Percentiles rank a stretch among this genome's conserved stretches.
Conservation (phyloP, 2,113 vertebrate species). For the Percina caprodes region DNA sequence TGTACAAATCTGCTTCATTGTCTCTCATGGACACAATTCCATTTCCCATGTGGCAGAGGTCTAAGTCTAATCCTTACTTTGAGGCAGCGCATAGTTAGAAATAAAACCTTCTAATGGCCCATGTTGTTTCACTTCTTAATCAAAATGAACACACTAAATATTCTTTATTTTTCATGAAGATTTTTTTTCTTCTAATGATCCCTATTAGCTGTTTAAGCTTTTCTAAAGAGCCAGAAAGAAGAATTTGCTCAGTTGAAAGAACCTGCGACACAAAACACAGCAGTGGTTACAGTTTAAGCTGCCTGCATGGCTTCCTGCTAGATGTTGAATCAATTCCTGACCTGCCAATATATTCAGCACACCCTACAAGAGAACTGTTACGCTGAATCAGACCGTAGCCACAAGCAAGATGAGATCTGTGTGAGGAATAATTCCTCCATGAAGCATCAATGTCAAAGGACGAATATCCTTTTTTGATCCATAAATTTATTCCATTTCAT, state of each 20-base stretch:
- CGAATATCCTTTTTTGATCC: neutral
- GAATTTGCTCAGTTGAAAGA: slow-evolving; percentile 27
- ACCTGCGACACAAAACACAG: slow-evolving; percentile 26
- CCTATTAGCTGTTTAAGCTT: slow-evolving; percentile 11
- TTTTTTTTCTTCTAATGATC: neutral
- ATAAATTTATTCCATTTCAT: neutral
- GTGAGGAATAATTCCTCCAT: slow-evolving; percentile 29
- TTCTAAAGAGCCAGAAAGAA: slow-evolving; percentile 8
- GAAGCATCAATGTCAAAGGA: slow-evolving; percentile 5
- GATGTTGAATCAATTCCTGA: slow-evolving; percentile 52
- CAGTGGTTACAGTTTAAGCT: slow-evolving; percentile 33
- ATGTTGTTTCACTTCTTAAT: slow-evolving; percentile 8
- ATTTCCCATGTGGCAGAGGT: neutral
- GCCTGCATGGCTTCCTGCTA: slow-evolving; percentile 29
- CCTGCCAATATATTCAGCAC: slow-evolving; percentile 53
- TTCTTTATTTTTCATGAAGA: neutral
- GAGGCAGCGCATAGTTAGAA: neutral
- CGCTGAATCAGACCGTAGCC: slow-evolving; percentile 41
- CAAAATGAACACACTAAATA: slow-evolving; percentile 4
- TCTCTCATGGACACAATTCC: neutral
- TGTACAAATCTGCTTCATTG: slow-evolving; percentile 7
- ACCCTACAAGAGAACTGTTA: slow-evolving; percentile 26
- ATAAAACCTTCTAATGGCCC: neutral
- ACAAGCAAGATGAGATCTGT: slow-evolving; percentile 32
- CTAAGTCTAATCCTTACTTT: slow-evolving; percentile 8